These are phyloP conservation scores for Scrobipalpa atriplicella DNA, from an alignment of 2,888 invertebrate genomes.

Conservation along the genomic window DNA sequence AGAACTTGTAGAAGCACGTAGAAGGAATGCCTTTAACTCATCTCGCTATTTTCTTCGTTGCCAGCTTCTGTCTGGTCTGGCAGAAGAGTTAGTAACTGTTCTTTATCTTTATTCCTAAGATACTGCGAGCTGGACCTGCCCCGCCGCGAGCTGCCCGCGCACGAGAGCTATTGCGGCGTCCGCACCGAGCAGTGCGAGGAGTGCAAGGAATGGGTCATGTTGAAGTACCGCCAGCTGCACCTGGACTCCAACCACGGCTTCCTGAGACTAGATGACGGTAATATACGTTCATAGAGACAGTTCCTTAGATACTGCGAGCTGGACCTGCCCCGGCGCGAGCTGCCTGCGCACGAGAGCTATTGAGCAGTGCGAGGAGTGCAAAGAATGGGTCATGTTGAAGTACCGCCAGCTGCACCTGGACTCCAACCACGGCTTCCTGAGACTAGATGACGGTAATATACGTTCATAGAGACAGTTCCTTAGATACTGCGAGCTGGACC, in stretches of 20 bases:
- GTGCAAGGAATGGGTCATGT: slow-evolving; percentile 87
- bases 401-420: slow-evolving; percentile 85
- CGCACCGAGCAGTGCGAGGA: slow-evolving; percentile 86
- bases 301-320: neutral
- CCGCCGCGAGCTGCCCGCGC: slow-evolving; percentile 82
- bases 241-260: slow-evolving; percentile 86
- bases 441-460: slow-evolving; percentile 81
- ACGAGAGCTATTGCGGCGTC: slow-evolving; percentile 87
- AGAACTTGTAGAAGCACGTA: no score
- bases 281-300: neutral
- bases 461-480: neutral
- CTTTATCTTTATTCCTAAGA: slow-evolving; percentile 42
- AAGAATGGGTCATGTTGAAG: slow-evolving; percentile 87
- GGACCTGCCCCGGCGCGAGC: no score
- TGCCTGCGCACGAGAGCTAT: slow-evolving; percentile 78
- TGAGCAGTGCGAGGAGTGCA: slow-evolving; percentile 87
- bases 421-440: slow-evolving; percentile 85
- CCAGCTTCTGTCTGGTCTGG: no score
- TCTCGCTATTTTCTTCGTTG: no score
- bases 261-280: slow-evolving; percentile 83
- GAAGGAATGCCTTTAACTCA: no score
- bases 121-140: slow-evolving; percentile 85
- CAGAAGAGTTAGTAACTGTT: no score
- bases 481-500: no score
- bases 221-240: slow-evolving; percentile 85